Evolutionary conservation across 2,113 vertebrate genomes (phyloP).

Genomic region (Mus pahari): DNA sequence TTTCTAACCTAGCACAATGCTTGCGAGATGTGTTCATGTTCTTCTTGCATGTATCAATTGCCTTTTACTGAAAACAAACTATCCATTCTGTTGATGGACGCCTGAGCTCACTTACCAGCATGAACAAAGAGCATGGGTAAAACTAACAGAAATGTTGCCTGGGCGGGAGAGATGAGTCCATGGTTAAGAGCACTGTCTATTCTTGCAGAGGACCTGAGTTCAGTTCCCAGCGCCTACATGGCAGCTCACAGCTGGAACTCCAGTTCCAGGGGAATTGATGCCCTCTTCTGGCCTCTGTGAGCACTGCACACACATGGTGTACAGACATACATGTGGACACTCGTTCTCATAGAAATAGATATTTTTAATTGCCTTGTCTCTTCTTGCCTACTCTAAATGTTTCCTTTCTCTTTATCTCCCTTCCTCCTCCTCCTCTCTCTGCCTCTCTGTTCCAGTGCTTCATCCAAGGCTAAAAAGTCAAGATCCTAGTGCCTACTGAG

Average conservation of each 20-base stretch:
- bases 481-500: neutral
- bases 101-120: neutral
- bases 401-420: no score
- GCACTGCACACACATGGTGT: neutral
- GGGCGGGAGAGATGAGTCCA: neutral
- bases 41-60: neutral
- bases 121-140: neutral
- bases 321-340: neutral
- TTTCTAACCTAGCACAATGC: neutral
- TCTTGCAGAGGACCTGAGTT: neutral
- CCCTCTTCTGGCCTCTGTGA: neutral
- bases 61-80: neutral
- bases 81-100: neutral
- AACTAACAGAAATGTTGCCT: neutral
- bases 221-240: neutral
- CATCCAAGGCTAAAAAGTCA: neutral
- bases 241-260: neutral
- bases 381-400: conserved; percentile 2
- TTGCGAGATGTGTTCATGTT: conserved; percentile 1
- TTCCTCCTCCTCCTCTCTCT: no score
- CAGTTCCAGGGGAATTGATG: neutral
- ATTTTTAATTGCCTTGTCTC: neutral
- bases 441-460: neutral
- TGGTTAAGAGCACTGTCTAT: neutral
- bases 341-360: neutral